A percentile compares a stretch with the other conserved stretches of the same genome.
phyloP scores from a whole-genome alignment of 2,113 vertebrate genomes.

The Cottus gobio region DNA sequence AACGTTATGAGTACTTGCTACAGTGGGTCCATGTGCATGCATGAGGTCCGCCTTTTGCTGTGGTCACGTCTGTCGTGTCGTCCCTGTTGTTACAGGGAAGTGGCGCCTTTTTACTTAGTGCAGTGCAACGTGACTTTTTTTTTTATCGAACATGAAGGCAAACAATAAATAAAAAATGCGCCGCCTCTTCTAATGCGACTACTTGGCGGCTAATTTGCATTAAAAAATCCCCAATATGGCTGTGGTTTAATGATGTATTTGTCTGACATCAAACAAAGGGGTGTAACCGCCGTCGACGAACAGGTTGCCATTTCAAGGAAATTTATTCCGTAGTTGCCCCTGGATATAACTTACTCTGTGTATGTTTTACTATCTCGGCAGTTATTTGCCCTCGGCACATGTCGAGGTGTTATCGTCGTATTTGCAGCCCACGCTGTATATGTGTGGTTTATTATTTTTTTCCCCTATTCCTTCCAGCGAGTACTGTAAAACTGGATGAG shows the following conservation, averaged over 20 bases:
- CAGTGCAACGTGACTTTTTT: constrained; percentile 7
- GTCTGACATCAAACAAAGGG: constrained; percentile 73
- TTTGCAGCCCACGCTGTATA: neutral
- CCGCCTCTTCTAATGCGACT: accelerated
- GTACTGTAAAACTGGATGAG: constrained; percentile 29
- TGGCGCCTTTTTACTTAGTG: constrained; percentile 84
- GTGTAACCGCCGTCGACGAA: constrained; percentile 63
- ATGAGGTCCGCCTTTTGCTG: constrained; percentile 30
- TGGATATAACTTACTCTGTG: neutral
- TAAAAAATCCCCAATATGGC: neutral
- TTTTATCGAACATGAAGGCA: neutral
- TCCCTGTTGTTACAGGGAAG: constrained; percentile 63
- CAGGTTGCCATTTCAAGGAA: constrained; percentile 61
- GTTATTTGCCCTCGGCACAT: neutral
- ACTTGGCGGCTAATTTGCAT: neutral
- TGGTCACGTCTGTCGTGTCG: constrained; percentile 42
- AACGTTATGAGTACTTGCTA: no score
- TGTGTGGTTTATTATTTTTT: constrained; percentile 1
- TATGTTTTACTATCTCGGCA: no score
- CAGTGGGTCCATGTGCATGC: constrained; percentile 37
- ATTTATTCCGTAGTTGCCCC: neutral
- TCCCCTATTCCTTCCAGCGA: constrained; percentile 37
- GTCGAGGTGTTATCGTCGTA: neutral
- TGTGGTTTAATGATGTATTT: neutral
- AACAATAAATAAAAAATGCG: neutral